Evolutionary conservation across 1,140 invertebrate species (phyloP).

Genomic region (Drosophila pallidifrons): DNA sequence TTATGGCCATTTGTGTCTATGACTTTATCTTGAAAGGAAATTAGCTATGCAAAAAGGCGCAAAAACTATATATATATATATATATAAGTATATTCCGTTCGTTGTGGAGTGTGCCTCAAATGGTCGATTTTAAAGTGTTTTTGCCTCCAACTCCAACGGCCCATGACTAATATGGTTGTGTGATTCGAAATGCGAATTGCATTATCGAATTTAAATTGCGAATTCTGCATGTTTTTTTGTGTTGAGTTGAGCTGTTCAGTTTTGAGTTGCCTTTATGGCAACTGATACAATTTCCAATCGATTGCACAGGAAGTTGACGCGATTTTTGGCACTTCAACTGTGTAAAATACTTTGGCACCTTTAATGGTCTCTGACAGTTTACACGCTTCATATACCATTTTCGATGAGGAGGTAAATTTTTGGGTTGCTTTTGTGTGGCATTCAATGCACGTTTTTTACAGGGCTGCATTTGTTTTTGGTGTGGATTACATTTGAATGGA

Average conservation of each 20-base stretch:
- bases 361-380: constrained; percentile 12
- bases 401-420: background rate
- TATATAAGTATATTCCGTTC: constrained; percentile 49
- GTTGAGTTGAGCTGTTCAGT: too few relatives aligned
- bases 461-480: constrained; percentile 3
- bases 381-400: background rate
- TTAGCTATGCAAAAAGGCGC: constrained; percentile 58
- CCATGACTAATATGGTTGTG: constrained; percentile 70
- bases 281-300: constrained; percentile 18
- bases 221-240: constrained; percentile 4
- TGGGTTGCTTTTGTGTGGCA: background rate
- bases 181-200: constrained; percentile 63
- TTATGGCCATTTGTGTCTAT: constrained; percentile 72
- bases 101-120: constrained; percentile 51
- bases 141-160: constrained; percentile 51
- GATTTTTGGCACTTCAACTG: constrained; percentile 10
- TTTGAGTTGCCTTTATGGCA: constrained; percentile 14
- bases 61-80: constrained; percentile 37
- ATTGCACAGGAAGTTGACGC: background rate
- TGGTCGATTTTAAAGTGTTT: constrained; percentile 2
- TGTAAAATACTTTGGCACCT: constrained; percentile 3
- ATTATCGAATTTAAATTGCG: constrained; percentile 50
- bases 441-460: background rate
- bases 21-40: constrained; percentile 81
- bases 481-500: background rate